Percentiles rank a stretch among this genome's conserved stretches.
These are phyloP conservation scores for Drosophila ohnishii DNA, from an alignment of 1,140 invertebrate genomes.

Conservation along the genomic window DNA sequence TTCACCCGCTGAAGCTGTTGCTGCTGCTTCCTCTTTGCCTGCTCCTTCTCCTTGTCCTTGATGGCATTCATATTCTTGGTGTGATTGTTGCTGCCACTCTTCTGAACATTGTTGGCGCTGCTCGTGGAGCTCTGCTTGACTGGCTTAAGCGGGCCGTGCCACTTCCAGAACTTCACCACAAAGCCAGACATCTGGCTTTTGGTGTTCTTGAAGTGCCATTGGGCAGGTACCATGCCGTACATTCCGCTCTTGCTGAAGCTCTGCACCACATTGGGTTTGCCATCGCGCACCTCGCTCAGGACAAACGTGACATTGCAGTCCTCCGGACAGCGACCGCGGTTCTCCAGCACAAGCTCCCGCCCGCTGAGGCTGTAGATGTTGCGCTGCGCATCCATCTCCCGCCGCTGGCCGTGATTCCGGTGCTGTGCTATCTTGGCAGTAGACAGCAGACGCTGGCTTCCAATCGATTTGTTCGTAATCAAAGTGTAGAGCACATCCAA, in stretches of 20 bases:
- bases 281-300: constrained; percentile 85
- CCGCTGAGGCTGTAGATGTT: constrained; percentile 85
- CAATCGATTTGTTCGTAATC: constrained; percentile 82
- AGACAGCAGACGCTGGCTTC: constrained; percentile 47
- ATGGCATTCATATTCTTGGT: constrained; percentile 63
- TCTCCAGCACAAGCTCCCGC: constrained; percentile 86
- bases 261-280: constrained; percentile 84
- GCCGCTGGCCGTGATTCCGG: constrained; percentile 84
- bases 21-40: constrained; percentile 42
- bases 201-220: constrained; percentile 85
- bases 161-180: constrained; percentile 91
- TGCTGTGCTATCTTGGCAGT: constrained; percentile 76
- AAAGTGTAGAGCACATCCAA: constrained; percentile 81
- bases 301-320: constrained; percentile 86
- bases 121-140: constrained; percentile 11
- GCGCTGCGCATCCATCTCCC: constrained; percentile 84
- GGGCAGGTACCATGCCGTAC: constrained; percentile 87
- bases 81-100: constrained; percentile 40
- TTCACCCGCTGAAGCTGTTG: constrained; percentile 45
- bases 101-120: constrained; percentile 42
- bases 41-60: constrained; percentile 65
- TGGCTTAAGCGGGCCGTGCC: constrained; percentile 83
- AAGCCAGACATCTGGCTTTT: constrained; percentile 87
- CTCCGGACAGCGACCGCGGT: constrained; percentile 87
- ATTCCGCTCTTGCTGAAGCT: constrained; percentile 85